phyloP scores from a whole-genome alignment of 2,797 vertebrate genomes.

The Trichosurus vulpecula region DNA sequence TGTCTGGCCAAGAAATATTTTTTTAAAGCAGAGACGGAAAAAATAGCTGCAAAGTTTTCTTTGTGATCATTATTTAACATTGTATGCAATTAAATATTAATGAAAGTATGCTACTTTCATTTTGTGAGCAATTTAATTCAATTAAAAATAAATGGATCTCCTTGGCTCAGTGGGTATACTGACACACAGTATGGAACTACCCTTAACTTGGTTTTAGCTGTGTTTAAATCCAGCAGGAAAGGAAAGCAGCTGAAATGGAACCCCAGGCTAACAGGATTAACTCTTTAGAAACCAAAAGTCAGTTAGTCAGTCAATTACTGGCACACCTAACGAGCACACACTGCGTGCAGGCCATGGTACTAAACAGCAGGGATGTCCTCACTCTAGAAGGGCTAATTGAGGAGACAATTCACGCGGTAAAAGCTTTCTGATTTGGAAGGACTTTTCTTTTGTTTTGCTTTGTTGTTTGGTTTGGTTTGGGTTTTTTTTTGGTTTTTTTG shows the following conservation, averaged over 20 bases:
- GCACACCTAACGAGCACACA: not conserved
- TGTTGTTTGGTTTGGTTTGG: not conserved
- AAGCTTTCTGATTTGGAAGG: not conserved
- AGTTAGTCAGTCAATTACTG: conserved; percentile 58
- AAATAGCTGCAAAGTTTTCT: conserved; percentile 84
- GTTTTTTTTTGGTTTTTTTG: not conserved
- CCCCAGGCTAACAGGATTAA: conserved; percentile 76
- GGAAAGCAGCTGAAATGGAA: conserved; percentile 76
- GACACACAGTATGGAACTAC: conserved; percentile 78
- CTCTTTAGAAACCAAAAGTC: conserved; percentile 71
- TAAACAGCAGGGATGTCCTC: not conserved
- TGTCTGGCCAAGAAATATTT: conserved; percentile 71
- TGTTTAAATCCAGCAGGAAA: conserved; percentile 78
- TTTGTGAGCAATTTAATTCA: conserved; percentile 91
- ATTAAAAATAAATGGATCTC: conserved; percentile 91
- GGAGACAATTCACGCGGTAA: not conserved
- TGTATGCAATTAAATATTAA: conserved; percentile 89
- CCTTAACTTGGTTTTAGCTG: conserved; percentile 83
- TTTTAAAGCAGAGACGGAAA: conserved; percentile 66
- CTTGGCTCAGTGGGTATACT: conserved; percentile 85
- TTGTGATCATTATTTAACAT: conserved; percentile 88
- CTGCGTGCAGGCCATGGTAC: rapidly evolving
- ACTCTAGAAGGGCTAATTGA: not conserved
- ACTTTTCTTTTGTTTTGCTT: not conserved
- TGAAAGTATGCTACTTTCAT: conserved; percentile 89